These are phyloP conservation scores for Goniozus legneri DNA, from an alignment of 1,140 invertebrate genomes.

Conservation along the genomic window DNA sequence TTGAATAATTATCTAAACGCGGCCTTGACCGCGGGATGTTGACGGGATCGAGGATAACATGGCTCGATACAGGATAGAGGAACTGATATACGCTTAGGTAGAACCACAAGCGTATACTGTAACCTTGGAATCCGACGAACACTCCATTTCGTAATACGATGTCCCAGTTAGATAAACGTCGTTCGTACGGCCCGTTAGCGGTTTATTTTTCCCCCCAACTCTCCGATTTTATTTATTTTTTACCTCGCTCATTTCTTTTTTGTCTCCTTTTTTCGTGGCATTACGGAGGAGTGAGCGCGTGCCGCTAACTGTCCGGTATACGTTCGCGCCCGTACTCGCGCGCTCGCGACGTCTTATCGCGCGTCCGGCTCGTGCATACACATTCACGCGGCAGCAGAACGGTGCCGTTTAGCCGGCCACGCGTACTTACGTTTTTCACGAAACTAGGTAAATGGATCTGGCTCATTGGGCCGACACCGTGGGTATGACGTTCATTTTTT, in stretches of 20 bases:
- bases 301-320: too few species aligned
- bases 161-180: conserved; percentile 36
- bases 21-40: too few species aligned
- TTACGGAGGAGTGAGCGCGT: conserved; percentile 20
- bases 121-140: conserved; percentile 13
- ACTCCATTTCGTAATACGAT: conserved; percentile 29
- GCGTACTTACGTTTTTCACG: conserved; percentile 15
- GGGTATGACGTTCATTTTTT: too few species aligned
- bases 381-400: background rate
- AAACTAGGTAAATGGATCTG: conserved; percentile 40
- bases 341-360: too few species aligned
- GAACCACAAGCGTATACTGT: conserved; percentile 15
- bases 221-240: too few species aligned
- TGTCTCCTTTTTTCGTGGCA: background rate
- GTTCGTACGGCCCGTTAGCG: conserved; percentile 14
- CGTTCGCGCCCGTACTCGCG: background rate
- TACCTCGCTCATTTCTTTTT: too few species aligned
- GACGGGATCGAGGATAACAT: too few species aligned
- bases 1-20: too few species aligned
- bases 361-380: too few species aligned
- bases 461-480: conserved; percentile 29
- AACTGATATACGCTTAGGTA: too few species aligned
- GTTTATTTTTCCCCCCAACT: too few species aligned
- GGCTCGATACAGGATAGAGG: too few species aligned
- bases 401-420: background rate